These are phyloP conservation scores for Tokudaia tokunoshimensis DNA, from an alignment of 2,797 vertebrate genomes.

Conservation along the genomic window DNA sequence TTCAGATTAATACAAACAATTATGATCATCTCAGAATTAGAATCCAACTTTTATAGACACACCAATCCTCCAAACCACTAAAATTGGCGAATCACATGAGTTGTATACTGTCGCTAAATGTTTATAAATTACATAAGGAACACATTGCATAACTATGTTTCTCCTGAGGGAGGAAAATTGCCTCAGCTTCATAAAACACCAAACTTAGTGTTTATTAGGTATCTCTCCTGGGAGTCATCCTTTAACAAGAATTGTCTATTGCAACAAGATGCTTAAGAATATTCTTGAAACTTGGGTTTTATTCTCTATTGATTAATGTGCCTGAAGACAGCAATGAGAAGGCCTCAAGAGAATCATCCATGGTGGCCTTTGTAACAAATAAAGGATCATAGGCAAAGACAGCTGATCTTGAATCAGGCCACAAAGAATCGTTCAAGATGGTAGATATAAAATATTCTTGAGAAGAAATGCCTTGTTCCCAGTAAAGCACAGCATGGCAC, in stretches of 20 bases:
- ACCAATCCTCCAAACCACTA: slow-evolving; percentile 12
- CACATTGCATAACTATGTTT: not conserved
- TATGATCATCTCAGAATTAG: not conserved
- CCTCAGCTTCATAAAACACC: not conserved
- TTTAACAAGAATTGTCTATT: slow-evolving; percentile 2
- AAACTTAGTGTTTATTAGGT: not conserved
- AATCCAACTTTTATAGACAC: not conserved
- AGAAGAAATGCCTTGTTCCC: slow-evolving; percentile 22
- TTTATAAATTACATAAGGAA: not conserved
- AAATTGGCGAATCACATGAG: not conserved
- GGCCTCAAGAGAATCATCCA: slow-evolving; percentile 10
- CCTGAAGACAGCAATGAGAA: not conserved
- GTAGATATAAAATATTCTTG: slow-evolving; percentile 25
- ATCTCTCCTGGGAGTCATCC: not conserved
- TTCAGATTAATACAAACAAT: not conserved
- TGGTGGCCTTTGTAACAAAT: not conserved
- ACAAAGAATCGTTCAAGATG: not conserved
- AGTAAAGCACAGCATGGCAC: not conserved
- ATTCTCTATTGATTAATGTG: not conserved
- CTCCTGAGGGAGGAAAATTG: not conserved
- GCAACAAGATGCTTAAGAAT: not conserved
- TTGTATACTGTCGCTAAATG: not conserved
- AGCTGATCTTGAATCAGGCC: not conserved
- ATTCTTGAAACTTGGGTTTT: slow-evolving; percentile 3
- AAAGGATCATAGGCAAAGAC: not conserved